These are phyloP conservation scores for Ornithoptera priamus DNA, from an alignment of 2,888 invertebrate genomes.

Conservation along the genomic window DNA sequence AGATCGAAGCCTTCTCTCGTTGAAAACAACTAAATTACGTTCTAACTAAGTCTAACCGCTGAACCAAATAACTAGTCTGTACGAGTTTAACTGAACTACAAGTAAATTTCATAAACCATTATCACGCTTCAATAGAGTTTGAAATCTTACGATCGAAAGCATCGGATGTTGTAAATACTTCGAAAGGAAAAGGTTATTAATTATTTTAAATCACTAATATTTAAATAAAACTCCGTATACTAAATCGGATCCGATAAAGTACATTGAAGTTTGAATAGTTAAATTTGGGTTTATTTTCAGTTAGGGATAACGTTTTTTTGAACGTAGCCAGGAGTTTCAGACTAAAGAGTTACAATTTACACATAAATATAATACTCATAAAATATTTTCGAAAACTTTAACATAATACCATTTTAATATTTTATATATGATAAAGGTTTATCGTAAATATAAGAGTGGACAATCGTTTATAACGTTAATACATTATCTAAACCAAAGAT, in stretches of 20 bases:
- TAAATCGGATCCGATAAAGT: too few relatives aligned
- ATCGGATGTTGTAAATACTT: neutral
- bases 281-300: too few relatives aligned
- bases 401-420: neutral
- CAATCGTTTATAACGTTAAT: slow-evolving; percentile 8
- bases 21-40: slow-evolving; percentile 3
- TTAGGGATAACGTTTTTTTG: too few relatives aligned
- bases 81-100: neutral
- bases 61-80: slow-evolving; percentile 4
- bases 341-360: neutral
- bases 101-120: neutral
- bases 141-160: neutral
- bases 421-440: neutral
- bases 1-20: slow-evolving; percentile 5
- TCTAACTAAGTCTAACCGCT: neutral
- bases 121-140: neutral
- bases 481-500: slow-evolving; percentile 13
- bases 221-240: too few relatives aligned
- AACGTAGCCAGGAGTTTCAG: too few relatives aligned
- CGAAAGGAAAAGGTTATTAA: neutral
- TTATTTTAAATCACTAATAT: neutral
- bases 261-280: too few relatives aligned
- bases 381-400: neutral
- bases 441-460: neutral
- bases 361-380: neutral